Evolutionary conservation across 1,140 invertebrate genomes (phyloP).

Genomic region (Pararge aegeria): DNA sequence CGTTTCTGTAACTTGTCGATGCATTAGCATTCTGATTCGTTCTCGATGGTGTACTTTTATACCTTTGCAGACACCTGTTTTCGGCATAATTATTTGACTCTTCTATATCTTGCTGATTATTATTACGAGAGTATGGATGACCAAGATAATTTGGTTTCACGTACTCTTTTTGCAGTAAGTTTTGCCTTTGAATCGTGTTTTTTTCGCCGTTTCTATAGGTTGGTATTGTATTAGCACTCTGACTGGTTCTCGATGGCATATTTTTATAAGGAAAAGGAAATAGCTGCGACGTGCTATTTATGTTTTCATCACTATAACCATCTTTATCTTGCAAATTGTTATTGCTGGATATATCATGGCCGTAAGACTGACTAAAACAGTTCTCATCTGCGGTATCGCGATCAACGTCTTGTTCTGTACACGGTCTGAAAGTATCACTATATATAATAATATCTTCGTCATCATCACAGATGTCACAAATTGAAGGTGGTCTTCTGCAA

Average conservation of each 20-base stretch:
- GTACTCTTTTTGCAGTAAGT: neutral
- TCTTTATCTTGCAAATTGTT: neutral
- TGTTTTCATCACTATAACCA: neutral
- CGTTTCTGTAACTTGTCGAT: too few relatives aligned
- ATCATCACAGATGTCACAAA: neutral
- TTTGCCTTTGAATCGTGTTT: neutral
- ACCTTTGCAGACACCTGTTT: too few relatives aligned
- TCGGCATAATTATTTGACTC: too few relatives aligned
- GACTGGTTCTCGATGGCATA: neutral
- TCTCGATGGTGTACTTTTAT: too few relatives aligned
- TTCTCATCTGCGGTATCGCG: neutral
- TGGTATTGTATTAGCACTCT: neutral
- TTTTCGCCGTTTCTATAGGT: neutral
- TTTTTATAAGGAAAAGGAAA: neutral
- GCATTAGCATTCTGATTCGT: too few relatives aligned
- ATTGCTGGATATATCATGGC: neutral
- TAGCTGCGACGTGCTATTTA: neutral
- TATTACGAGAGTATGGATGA: too few relatives aligned
- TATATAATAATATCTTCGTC: neutral
- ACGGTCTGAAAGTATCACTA: neutral
- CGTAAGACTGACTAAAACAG: too few relatives aligned
- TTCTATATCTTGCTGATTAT: too few relatives aligned
- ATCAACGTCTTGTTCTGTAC: neutral
- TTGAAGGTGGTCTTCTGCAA: neutral
- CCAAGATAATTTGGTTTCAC: neutral